Evolutionary conservation across 2,797 vertebrate species (phyloP), one percentile per base, ranked within the genome.

Genomic region (Sebastes baramenuke): DNA sequence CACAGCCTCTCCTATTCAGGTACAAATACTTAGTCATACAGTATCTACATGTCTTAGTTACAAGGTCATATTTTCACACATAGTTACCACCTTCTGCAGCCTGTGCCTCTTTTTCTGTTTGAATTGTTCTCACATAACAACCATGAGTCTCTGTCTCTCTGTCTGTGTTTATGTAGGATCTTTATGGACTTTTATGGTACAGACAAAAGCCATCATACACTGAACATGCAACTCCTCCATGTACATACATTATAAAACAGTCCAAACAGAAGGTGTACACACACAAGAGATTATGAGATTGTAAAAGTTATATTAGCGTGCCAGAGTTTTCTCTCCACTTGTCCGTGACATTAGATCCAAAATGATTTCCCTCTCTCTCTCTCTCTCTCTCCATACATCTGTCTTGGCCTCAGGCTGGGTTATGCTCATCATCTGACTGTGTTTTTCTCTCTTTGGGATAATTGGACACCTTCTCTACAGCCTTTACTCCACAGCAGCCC

Each of bases 401-500:
- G 0, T 70, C 62, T 81, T 6, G 72, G 77, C 92, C 89, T 84
- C 32, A 27, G 84, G 92, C 75, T 61, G 81, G 42, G 72, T 86
- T 80, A 56, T 62, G 42, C 82, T 88, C 85, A 81, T 89, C 77
- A 79, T 84, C 85, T 13, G 9, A 64, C 75, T 84, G 59, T 83
- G 70, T 89, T 86, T 85, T 74, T 81, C 71, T 87, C 75, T 88
- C 70, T 81, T 71, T 77, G 58, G 62, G 59, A 85, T 94, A 95
- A 94, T 93, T 94, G 93, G 92, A 82, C 81, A 87, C 84, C 79
- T 87, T 86, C 55, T 84, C 81, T 20, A 8, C 73, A 81, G 74
- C 79, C 70, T 81, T 79, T 66, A 79, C 83, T 79, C 42, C 49
- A 46, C 69, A 25, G 71, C 60, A 72, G 72, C 64, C 27, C 62